Evolutionary conservation across 2,113 vertebrate species (phyloP), one percentile per base, ranked within the genome.

Genomic region (Gambusia holbrooki): DNA sequence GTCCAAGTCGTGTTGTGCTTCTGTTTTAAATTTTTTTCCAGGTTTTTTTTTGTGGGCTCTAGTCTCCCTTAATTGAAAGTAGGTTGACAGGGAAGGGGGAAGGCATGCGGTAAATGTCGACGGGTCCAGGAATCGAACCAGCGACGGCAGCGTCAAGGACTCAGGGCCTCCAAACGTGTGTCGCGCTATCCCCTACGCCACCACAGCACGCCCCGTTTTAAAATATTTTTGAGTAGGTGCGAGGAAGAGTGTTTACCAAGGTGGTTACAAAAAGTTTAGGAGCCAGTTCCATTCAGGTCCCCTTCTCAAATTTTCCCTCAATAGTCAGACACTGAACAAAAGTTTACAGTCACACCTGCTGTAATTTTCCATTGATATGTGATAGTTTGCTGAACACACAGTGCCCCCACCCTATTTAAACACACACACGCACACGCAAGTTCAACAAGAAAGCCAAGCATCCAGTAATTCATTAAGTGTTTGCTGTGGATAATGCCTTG

Each of bases 321-420:
- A 58, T 11, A n/a, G 19, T 54, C 51, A 54, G 51, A 40, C 13
- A 45, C 42, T 17, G 42, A 17, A 48, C 45, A 48, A 42, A 51
- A 54, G 8, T 54, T 17, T 10, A 54, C 19, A 54, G 19, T 2
- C 5, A 8, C 15, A 25, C 25, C 2, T 51, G 6, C 27, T 25
- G 25, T 14, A 61, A 48, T 30, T 40, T 65, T 68, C 54, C 40
- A 42, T 15, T 63, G 22, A 33, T 62, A 22, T 13, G 22, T 19
- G 5, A 62, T 22, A 4, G 12, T 17, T 19, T 72, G n/a, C 2
- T n/a, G 27, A 72, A 35, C 22, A 11, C 42, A 15, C 11, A 58
- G n/a, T 30, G 65, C 29, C 69, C 51, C 64, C 74, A 48, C 85
- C 79, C 65, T 79, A 51, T 30, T 71, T 48, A 82, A 87, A 89